Evolutionary conservation across 2,888 invertebrate species (phyloP).

Genomic region (Bruchidius siliquastri): DNA sequence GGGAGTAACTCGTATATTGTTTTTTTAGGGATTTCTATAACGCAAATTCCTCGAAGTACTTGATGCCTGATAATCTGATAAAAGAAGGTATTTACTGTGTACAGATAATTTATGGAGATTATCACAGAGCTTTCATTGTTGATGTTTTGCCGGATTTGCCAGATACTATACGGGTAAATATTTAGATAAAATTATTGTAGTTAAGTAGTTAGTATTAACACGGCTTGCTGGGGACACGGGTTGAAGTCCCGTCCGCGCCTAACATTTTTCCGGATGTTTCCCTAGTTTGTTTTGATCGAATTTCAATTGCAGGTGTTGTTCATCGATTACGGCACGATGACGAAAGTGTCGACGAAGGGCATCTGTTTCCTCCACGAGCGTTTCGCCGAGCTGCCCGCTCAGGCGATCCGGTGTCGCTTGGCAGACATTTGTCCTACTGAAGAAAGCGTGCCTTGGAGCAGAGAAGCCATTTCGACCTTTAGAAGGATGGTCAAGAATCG

Average conservation of each 20-base stretch:
- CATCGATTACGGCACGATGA: slow-evolving; percentile 58
- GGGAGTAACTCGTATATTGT: too few relatives aligned
- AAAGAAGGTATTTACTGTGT: slow-evolving; percentile 50
- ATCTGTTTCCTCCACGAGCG: slow-evolving; percentile 43
- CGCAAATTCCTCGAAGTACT: slow-evolving; percentile 16
- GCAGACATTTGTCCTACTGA: slow-evolving; percentile 48
- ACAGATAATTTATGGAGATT: slow-evolving; percentile 48
- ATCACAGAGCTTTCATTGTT: slow-evolving; percentile 53
- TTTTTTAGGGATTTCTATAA: slow-evolving; percentile 25
- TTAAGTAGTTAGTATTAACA: too few relatives aligned
- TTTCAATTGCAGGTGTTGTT: slow-evolving; percentile 50
- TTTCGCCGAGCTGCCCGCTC: slow-evolving; percentile 50
- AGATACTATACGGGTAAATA: slow-evolving; percentile 48
- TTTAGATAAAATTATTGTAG: background rate
- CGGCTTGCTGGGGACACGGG: too few relatives aligned
- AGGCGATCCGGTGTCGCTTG: slow-evolving; percentile 52
- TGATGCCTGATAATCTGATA: slow-evolving; percentile 26
- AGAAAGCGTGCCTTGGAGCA: slow-evolving; percentile 49
- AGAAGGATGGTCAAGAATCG: slow-evolving; percentile 42
- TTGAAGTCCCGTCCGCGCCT: too few relatives aligned
- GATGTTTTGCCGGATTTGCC: slow-evolving; percentile 42
- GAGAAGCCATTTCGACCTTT: slow-evolving; percentile 45
- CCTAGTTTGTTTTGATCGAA: too few relatives aligned
- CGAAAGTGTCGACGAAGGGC: slow-evolving; percentile 37
- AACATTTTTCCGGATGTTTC: too few relatives aligned